Evolutionary conservation across 2,888 invertebrate species (phyloP).

Genomic region (Anthoptus insignis): DNA sequence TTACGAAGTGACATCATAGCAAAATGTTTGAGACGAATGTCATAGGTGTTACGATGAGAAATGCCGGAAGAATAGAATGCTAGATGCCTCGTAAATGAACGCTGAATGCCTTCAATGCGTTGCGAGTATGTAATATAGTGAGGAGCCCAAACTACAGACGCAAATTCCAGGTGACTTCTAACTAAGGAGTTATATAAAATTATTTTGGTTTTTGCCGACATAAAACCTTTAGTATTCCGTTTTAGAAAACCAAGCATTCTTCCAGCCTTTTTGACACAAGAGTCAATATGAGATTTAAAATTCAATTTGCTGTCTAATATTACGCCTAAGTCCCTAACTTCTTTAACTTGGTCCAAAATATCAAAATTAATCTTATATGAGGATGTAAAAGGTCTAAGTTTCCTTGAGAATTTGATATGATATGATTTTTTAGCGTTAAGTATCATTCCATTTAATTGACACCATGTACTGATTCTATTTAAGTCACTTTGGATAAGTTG

Average conservation of each 20-base stretch:
- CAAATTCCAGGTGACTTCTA: slow-evolving; percentile 28
- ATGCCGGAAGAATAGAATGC: slow-evolving; percentile 25
- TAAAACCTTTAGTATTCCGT: slow-evolving; percentile 39
- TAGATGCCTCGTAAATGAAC: slow-evolving; percentile 36
- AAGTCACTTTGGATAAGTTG: slow-evolving; percentile 35
- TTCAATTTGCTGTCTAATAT: slow-evolving; percentile 20
- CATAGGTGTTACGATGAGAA: slow-evolving; percentile 16
- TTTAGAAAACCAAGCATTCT: slow-evolving; percentile 35
- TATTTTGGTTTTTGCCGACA: slow-evolving; percentile 15
- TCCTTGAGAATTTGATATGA: slow-evolving; percentile 38
- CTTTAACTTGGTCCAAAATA: slow-evolving; percentile 21
- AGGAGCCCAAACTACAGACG: slow-evolving; percentile 25
- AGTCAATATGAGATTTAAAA: slow-evolving; percentile 37
- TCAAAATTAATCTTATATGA: slow-evolving; percentile 23
- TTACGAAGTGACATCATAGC: slow-evolving; percentile 21
- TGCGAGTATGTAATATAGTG: slow-evolving; percentile 27
- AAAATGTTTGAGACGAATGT: slow-evolving; percentile 20
- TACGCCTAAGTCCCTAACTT: slow-evolving; percentile 35
- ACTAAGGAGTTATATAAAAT: slow-evolving; percentile 25
- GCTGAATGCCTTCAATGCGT: slow-evolving; percentile 38
- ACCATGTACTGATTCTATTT: slow-evolving; percentile 37
- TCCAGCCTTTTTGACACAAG: slow-evolving; percentile 20
- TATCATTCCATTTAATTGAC: slow-evolving; percentile 36
- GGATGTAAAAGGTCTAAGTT: slow-evolving; percentile 16
- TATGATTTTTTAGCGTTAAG: slow-evolving; percentile 39